Evolutionary conservation across 2,113 vertebrate genomes (phyloP).

Genomic region (Montifringilla adamsi): DNA sequence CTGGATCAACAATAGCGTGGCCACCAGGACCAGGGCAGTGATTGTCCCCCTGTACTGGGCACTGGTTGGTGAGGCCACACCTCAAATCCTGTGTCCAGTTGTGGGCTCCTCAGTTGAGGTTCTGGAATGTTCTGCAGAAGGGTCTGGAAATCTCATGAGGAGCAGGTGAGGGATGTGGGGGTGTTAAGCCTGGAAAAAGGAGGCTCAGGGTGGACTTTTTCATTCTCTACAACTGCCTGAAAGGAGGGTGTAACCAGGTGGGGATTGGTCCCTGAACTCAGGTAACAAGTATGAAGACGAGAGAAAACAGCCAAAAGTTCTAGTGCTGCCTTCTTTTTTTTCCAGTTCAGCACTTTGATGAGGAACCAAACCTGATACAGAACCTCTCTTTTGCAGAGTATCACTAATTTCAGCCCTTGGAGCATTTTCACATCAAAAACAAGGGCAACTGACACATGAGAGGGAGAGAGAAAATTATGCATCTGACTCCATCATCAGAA

Average conservation of each 20-base stretch:
- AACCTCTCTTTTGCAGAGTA: background rate
- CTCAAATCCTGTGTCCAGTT: background rate
- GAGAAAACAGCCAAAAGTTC: background rate
- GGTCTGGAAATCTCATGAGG: background rate
- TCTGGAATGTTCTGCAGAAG: background rate
- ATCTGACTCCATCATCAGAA: too few relatives aligned
- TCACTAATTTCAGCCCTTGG: background rate
- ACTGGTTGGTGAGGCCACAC: background rate
- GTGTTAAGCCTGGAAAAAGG: background rate
- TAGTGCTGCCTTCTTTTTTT: background rate
- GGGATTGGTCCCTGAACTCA: background rate
- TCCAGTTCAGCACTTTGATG: background rate
- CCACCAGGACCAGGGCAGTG: background rate
- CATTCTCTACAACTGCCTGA: fast-evolving
- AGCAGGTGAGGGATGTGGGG: background rate
- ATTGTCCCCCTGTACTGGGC: too few relatives aligned
- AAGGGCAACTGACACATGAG: too few relatives aligned
- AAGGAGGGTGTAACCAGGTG: fast-evolving
- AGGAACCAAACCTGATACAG: background rate
- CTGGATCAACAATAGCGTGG: fast-evolving
- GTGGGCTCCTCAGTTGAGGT: background rate
- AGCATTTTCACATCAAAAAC: too few relatives aligned
- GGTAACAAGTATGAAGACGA: background rate
- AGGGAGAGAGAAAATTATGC: too few relatives aligned
- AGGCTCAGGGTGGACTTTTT: background rate